These are phyloP conservation scores for Hedychridium roseum DNA, from an alignment of 2,888 invertebrate species.

Conservation along the genomic window DNA sequence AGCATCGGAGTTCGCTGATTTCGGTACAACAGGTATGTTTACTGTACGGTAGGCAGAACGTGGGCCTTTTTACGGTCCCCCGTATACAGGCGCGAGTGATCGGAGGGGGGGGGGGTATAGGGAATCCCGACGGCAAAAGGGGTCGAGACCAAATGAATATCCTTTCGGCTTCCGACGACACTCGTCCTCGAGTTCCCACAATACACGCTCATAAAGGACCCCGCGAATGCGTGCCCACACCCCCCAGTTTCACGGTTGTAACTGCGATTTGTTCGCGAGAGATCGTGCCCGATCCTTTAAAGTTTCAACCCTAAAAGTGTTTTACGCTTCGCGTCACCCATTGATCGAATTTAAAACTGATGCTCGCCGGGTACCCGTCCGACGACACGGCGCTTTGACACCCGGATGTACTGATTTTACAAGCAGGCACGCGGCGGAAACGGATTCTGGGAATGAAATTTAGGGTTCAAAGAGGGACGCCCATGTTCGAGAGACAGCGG, in stretches of 20 bases:
- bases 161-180: constrained; percentile 39
- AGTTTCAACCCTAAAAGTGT: constrained; percentile 63
- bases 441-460: constrained; percentile 61
- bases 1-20: too few relatives aligned
- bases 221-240: constrained; percentile 10
- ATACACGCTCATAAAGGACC: constrained; percentile 9
- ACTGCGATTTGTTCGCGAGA: constrained; percentile 49
- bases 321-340: constrained; percentile 62
- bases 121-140: neutral
- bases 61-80: too few relatives aligned
- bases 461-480: constrained; percentile 42
- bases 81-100: constrained; percentile 17
- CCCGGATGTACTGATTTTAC: constrained; percentile 64
- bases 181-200: constrained; percentile 38
- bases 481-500: constrained; percentile 1
- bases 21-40: constrained; percentile 24
- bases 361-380: constrained; percentile 46
- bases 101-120: constrained; percentile 4
- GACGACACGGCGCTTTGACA: constrained; percentile 62
- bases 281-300: constrained; percentile 52
- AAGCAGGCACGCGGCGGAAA: constrained; percentile 62
- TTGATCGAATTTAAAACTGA: constrained; percentile 63
- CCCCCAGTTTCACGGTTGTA: constrained; percentile 53
- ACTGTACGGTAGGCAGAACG: constrained; percentile 1
- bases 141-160: constrained; percentile 35